These are phyloP conservation scores for Deilephila porcellus DNA, from an alignment of 2,888 invertebrate species.

Conservation along the genomic window DNA sequence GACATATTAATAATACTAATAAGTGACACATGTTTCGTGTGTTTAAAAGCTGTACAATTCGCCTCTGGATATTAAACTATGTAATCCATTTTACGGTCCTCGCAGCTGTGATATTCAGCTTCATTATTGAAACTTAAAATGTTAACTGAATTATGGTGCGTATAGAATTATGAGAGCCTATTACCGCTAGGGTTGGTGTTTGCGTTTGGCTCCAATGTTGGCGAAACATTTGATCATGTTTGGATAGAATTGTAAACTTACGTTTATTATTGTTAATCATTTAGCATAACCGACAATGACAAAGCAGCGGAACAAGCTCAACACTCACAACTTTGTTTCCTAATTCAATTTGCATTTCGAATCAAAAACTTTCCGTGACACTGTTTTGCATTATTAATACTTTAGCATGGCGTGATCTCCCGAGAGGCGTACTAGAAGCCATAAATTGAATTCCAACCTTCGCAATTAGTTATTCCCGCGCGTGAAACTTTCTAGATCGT, in stretches of 20 bases:
- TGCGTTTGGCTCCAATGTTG: neutral
- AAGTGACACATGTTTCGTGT: conserved; percentile 33
- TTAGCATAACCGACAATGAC: conserved; percentile 66
- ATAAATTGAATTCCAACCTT: conserved; percentile 85
- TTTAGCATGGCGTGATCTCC: conserved; percentile 81
- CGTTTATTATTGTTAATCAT: conserved; percentile 61
- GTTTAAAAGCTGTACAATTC: neutral
- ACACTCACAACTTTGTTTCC: conserved; percentile 79
- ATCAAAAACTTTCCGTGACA: conserved; percentile 85
- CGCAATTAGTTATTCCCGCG: conserved; percentile 85
- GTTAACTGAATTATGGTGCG: neutral
- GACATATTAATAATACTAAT: conserved; percentile 41
- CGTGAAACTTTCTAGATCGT: conserved; percentile 85
- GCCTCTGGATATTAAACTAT: neutral
- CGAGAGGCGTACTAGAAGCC: conserved; percentile 82
- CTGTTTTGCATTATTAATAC: conserved; percentile 85
- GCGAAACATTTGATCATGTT: neutral
- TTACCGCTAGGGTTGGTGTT: neutral
- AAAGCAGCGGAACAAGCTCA: conserved; percentile 68
- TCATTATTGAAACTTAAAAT: neutral
- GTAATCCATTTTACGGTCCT: neutral
- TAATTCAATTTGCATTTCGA: conserved; percentile 83
- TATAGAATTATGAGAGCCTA: neutral
- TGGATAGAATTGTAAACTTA: neutral
- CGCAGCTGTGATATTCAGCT: neutral